Conservation (phyloP, 1,140 invertebrate species). For the Drosophila gunungcola region DNA sequence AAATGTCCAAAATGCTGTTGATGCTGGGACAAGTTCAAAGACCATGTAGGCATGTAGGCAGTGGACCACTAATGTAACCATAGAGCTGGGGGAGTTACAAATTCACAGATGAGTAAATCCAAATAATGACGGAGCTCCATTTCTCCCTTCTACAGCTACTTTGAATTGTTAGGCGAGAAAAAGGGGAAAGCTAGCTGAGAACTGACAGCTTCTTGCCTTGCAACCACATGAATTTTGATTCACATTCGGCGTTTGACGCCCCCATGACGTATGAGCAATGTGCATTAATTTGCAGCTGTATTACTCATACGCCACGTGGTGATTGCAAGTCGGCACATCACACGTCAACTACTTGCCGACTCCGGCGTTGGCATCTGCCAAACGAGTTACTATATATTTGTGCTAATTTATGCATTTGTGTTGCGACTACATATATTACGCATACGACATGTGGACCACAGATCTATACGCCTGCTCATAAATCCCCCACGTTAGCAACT, state of each 20-base stretch:
- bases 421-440: constrained; percentile 21
- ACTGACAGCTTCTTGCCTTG: constrained; percentile 3
- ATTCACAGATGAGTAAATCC: constrained; percentile 32
- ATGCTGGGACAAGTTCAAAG: constrained; percentile 59
- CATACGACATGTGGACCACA: constrained; percentile 32
- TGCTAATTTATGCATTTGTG: constrained; percentile 39
- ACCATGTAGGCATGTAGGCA: constrained; percentile 18
- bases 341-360: constrained; percentile 38
- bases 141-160: constrained; percentile 8
- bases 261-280: constrained; percentile 63
- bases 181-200: not conserved
- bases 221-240: constrained; percentile 11
- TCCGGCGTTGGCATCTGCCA: not conserved
- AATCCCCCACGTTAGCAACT: constrained; percentile 39
- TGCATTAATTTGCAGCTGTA: constrained; percentile 53
- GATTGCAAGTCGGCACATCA: constrained; percentile 39
- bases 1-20: constrained; percentile 51
- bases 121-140: constrained; percentile 33
- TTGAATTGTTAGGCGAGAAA: constrained; percentile 2
- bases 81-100: constrained; percentile 14
- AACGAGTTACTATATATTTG: constrained; percentile 13
- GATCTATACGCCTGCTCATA: constrained; percentile 29
- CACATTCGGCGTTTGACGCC: constrained; percentile 13
- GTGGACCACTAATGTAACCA: constrained; percentile 4
- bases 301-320: constrained; percentile 62